Percentiles rank a stretch among this genome's conserved stretches.
phyloP scores from a whole-genome alignment of 2,113 vertebrate genomes.

The Lontra canadensis region DNA sequence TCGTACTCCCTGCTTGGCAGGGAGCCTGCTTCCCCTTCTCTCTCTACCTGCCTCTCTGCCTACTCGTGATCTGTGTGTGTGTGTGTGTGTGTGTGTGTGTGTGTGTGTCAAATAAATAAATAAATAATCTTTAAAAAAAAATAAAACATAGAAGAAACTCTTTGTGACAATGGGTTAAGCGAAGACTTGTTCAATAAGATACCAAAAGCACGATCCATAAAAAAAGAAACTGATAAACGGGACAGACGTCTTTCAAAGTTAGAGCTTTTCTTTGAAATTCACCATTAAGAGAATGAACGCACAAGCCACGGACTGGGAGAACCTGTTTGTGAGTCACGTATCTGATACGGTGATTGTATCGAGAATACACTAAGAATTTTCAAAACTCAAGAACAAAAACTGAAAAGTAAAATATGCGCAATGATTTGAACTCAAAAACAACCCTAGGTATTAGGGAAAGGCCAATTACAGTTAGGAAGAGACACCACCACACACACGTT shows the following conservation, averaged over 20 bases:
- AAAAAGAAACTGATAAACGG: neutral
- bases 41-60: no score
- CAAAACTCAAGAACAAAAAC: neutral
- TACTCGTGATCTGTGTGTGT: no score
- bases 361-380: neutral
- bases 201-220: neutral
- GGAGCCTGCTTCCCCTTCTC: no score
- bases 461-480: neutral
- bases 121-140: neutral
- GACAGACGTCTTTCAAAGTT: neutral
- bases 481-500: neutral
- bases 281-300: neutral
- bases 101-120: no score
- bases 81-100: no score
- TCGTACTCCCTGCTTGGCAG: no score
- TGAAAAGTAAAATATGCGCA: neutral
- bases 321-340: neutral
- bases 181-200: neutral
- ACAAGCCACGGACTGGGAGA: neutral
- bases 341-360: neutral
- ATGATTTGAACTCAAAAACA: neutral
- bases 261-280: neutral
- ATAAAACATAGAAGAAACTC: neutral
- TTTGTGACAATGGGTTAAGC: neutral
- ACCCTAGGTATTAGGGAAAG: neutral